Evolutionary conservation across 2,797 vertebrate species (phyloP).

Genomic region (Pogoniulus pusillus): DNA sequence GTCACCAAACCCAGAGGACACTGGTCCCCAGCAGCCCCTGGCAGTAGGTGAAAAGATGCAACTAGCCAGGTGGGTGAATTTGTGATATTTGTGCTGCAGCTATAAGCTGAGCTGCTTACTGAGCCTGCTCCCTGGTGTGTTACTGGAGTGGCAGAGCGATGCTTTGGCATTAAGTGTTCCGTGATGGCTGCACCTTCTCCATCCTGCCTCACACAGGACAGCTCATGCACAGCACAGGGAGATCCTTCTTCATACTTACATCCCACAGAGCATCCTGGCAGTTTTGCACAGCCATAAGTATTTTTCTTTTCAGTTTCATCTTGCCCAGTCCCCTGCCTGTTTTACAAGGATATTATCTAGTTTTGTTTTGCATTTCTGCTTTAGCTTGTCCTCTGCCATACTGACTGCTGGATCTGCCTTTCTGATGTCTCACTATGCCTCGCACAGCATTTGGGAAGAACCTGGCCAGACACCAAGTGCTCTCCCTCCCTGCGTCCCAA

Average conservation of each 20-base stretch:
- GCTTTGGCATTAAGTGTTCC: background rate
- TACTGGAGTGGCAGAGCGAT: background rate
- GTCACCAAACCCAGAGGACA: background rate
- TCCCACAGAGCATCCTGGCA: background rate
- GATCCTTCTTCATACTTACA: background rate
- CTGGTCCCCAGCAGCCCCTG: background rate
- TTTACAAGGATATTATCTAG: background rate
- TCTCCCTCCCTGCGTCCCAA: background rate
- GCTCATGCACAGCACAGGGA: background rate
- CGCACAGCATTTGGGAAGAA: background rate
- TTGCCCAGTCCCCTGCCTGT: background rate
- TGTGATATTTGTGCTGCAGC: background rate
- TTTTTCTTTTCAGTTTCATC: background rate
- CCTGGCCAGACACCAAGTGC: background rate
- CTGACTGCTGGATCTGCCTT: background rate
- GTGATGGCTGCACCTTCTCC: background rate
- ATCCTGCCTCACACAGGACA: background rate
- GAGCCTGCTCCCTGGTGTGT: background rate
- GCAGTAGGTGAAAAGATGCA: background rate
- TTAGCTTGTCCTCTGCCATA: background rate
- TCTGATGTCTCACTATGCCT: background rate
- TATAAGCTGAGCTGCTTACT: background rate
- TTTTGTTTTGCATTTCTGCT: background rate
- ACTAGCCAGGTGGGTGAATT: background rate
- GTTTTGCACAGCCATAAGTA: background rate